Percentiles rank a stretch among this genome's conserved stretches.
Conservation (phyloP, 2,113 vertebrate species). For the Sarotherodon lohbergeri region DNA sequence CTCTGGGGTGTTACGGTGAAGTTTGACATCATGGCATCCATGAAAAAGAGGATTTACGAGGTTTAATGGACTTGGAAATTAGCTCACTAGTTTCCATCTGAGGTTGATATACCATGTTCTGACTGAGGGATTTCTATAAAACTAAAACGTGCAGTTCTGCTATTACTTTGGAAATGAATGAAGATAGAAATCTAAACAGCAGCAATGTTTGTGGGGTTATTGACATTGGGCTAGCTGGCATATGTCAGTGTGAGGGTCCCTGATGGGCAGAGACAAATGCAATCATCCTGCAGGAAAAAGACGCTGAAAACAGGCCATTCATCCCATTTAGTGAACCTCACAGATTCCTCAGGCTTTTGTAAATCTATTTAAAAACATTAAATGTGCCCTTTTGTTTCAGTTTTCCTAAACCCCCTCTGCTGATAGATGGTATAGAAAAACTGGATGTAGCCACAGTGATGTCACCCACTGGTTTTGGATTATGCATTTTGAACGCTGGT, state of each 20-base stretch:
- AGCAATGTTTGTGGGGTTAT: not conserved
- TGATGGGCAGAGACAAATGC: not conserved
- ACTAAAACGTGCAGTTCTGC: not conserved
- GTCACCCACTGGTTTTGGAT: not conserved
- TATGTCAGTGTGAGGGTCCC: not conserved
- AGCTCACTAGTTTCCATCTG: not conserved
- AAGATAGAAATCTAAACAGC: not conserved
- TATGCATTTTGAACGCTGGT: not conserved
- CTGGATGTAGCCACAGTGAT: not conserved
- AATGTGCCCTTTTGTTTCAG: not conserved
- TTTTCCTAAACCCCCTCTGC: not conserved
- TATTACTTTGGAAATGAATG: not conserved
- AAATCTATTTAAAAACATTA: not conserved
- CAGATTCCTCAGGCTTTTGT: not conserved
- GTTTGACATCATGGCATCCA: not conserved
- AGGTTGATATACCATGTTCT: not conserved
- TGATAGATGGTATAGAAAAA: not conserved
- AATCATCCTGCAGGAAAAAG: not conserved
- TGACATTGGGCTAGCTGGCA: not conserved
- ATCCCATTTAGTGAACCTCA: not conserved
- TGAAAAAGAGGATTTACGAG: not conserved
- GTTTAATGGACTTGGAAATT: not conserved
- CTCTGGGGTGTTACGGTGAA: not conserved
- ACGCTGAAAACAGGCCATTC: not conserved
- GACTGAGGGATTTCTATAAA: not conserved